phyloP scores from a whole-genome alignment of 2,797 vertebrate species.

The Acanthiza pusilla region DNA sequence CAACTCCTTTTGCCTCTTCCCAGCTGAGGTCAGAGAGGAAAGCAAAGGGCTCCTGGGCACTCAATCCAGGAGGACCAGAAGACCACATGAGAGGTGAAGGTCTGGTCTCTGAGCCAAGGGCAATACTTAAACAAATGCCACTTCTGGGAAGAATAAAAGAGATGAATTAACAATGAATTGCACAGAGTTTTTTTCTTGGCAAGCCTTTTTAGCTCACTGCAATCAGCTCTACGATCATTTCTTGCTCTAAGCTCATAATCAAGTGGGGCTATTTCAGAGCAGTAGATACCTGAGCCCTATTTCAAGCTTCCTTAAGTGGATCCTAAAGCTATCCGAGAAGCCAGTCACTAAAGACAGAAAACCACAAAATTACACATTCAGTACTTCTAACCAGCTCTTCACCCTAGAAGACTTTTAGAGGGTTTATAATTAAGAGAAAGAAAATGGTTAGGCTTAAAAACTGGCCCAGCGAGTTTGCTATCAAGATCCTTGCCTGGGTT shows the following conservation, averaged over 20 bases:
- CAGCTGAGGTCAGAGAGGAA: neutral
- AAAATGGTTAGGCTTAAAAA: conserved; percentile 25
- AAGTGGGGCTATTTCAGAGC: neutral
- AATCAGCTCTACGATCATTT: neutral
- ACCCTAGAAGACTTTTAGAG: conserved; percentile 31
- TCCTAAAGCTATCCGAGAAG: neutral
- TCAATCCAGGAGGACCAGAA: neutral
- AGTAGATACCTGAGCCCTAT: neutral
- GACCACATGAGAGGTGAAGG: neutral
- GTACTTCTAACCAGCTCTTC: conserved; percentile 23
- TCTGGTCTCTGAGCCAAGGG: neutral
- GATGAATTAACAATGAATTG: neutral
- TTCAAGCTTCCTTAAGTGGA: neutral
- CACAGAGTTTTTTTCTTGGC: neutral
- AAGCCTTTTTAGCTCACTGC: neutral
- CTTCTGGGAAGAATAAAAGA: neutral
- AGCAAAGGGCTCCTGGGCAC: neutral
- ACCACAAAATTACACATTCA: conserved; percentile 32
- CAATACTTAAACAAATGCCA: neutral
- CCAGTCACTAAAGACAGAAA: conserved; percentile 37
- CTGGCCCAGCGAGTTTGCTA: neutral
- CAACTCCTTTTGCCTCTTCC: neutral
- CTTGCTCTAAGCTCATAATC: neutral
- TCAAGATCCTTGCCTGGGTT: neutral
- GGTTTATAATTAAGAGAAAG: conserved; percentile 22